Base-by-base conservation (phyloP, 2,888 invertebrate species). In the Liodrosophila aerea region DNA sequence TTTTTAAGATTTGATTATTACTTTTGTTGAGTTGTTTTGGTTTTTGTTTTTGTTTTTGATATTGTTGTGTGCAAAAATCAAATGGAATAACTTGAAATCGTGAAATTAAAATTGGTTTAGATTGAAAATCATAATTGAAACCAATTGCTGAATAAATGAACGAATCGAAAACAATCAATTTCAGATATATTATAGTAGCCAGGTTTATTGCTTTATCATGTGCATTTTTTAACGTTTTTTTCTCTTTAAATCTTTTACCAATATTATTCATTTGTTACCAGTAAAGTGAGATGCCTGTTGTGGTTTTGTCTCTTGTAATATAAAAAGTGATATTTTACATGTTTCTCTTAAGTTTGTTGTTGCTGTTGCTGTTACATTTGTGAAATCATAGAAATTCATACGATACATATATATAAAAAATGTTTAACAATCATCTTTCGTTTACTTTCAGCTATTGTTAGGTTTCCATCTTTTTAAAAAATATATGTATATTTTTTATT, bases 251-350 rank as follows among this genome's bases (percentile, higher is more conserved):
- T 29, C 8, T 64, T 60, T 40, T 64, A 50, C 77, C 77, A 67
- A 73, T 69, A 22, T 63, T 68, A 40, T 40, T 22, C 40, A 52
- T 39, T 65, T 52, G 73, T 80, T 76, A 78, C 71, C 86, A 76
- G 73, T 68, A 73, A 86, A 81, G 86, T 81, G 86, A 83, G n/a
- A n/a, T n/a, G n/a, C n/a, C n/a, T n/a, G 78, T 81, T 67, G 57
- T 73, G 52, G 27, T 49, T 50, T 66, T 81, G 80, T 64, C 72
- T 84, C 85, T 83, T 83, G 83, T 83, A 84, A 86, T 86, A 86
- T 83, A 83, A 86, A 83, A 81, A 84, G 56, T 59, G 33, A 39
- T 58, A 66, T 49, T 52, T 44, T 36, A 50, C 58, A 61, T 60
- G 46, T 59, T 51, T 61, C 49, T 27, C n/a, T 41, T 64, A 43